Evolutionary conservation across 2,113 vertebrate genomes (phyloP).

Genomic region (Sorex araneus): DNA sequence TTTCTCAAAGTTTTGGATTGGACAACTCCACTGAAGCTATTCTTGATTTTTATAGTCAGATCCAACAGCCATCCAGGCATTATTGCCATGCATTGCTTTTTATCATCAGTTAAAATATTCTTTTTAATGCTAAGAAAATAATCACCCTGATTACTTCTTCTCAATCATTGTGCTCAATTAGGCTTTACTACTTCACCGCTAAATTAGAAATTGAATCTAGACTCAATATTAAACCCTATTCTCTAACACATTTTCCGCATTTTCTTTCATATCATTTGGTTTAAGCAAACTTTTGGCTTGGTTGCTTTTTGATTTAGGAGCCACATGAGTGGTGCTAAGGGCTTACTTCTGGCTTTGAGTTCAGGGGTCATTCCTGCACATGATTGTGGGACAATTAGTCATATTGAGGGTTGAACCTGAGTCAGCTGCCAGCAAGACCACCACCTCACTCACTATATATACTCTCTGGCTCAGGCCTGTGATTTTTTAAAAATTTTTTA

Average conservation of each 20-base stretch:
- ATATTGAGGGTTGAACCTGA: no score
- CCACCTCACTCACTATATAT: no score
- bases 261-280: slow-evolving; percentile 20
- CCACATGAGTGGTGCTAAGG: no score
- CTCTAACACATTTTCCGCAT: not conserved
- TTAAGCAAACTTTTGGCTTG: not conserved
- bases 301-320: no score
- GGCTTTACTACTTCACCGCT: not conserved
- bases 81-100: not conserved
- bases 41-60: slow-evolving; percentile 3
- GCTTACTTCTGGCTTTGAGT: no score
- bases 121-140: slow-evolving; percentile 3
- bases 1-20: not conserved
- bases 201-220: not conserved
- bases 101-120: not conserved
- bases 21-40: not conserved
- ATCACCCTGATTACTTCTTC: not conserved
- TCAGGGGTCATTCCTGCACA: no score
- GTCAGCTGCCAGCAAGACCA: no score
- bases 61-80: not conserved
- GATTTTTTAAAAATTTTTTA: slow-evolving; percentile 8
- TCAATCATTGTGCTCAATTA: not conserved
- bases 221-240: not conserved
- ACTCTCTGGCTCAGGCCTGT: not conserved
- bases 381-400: no score